A percentile compares a stretch with the other conserved stretches of the same genome.
phyloP scores from a whole-genome alignment of 2,888 invertebrate species.

The Acanthacorydalis orientalis region DNA sequence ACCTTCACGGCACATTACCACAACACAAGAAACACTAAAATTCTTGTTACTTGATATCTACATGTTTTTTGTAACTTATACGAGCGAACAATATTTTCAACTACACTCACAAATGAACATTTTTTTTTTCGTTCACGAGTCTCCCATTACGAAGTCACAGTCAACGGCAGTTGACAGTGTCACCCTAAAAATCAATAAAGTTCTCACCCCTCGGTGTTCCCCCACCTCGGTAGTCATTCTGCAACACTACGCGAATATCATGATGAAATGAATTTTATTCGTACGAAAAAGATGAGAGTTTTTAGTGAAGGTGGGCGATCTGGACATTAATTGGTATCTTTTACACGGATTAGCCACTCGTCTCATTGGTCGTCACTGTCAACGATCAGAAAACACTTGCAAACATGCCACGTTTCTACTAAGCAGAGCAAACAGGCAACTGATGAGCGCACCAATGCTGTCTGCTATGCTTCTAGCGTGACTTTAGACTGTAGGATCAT shows the following conservation, averaged over 20 bases:
- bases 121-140: conserved; percentile 29
- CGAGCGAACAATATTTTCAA: not conserved
- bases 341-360: conserved; percentile 9
- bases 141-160: conserved; percentile 31
- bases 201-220: conserved; percentile 18
- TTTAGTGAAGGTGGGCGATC: no score
- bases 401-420: conserved; percentile 22
- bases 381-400: conserved; percentile 17
- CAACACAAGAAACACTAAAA: conserved; percentile 8
- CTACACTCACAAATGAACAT: conserved; percentile 17
- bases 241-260: conserved; percentile 22
- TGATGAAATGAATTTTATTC: conserved; percentile 8
- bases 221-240: conserved; percentile 18
- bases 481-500: conserved; percentile 21
- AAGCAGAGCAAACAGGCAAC: conserved; percentile 22
- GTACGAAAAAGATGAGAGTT: no score
- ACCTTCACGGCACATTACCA: conserved; percentile 17
- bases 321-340: no score
- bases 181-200: conserved; percentile 51
- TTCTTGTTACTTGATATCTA: not conserved
- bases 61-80: not conserved
- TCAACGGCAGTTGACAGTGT: conserved; percentile 42
- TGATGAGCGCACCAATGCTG: conserved; percentile 16
- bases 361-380: conserved; percentile 12
- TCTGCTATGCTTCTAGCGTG: conserved; percentile 17